Base-by-base conservation (phyloP, 2,113 vertebrate species). In the Leucopternis melanops region DNA sequence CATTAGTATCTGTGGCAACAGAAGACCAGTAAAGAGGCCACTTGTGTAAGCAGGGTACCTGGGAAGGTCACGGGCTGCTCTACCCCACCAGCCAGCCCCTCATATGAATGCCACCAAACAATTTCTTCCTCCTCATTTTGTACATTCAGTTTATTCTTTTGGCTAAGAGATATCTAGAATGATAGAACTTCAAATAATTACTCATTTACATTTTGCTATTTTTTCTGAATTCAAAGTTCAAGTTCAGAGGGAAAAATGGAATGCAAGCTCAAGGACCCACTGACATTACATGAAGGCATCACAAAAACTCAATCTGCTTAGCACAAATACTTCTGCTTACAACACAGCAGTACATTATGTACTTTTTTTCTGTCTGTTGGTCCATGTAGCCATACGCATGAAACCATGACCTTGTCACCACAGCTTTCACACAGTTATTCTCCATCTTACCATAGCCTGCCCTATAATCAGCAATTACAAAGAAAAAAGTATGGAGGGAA, bases 351-450 rank as follows among this genome's bases (percentile, higher is more conserved):
- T 10, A 62, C 7, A n/a, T 21, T 34, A 16, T 4, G 7, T 31
- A 47, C 25, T 45, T 13, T 34, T 73, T 22, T 42, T 40, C 62
- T 34, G 8, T 10, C 38, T 61, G 16, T 20, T 55, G 45, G 69
- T 20, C 42, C 12, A 5, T 5, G 23, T 2, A 50, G 44, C 27
- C 6, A 23, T 8, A 22, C 17, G 9, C 2, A 1, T 27, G 23
- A 81, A 91, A 58, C 38, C 42, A 38, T 4, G 54, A 66, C 29
- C 42, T 42, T n/a, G 8, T 20, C 38, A 81, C n/a, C 42, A n/a
- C 34, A 23, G 34, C 54, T 92, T 77, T 31, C 42, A 55, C 25
- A n/a, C 5, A 20, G 54, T 47, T 36, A 34, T 15, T 66, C 21
- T 62, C 42, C 19, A 29, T 17, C 16, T 36, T n/a, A 67, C 54